Evolutionary conservation across 2,888 invertebrate species (phyloP).

Genomic region (Nezara viridula): DNA sequence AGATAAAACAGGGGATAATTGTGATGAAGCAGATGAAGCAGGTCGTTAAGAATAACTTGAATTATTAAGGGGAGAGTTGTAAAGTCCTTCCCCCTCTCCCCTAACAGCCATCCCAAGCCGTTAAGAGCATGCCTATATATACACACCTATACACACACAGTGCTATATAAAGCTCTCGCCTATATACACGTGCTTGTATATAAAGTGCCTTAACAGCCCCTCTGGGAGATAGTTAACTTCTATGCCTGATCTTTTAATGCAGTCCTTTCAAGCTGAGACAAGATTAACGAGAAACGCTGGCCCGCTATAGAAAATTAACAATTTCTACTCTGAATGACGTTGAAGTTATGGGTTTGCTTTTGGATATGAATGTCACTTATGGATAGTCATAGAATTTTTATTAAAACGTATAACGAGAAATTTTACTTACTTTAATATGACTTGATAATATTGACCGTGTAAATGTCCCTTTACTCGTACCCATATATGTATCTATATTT

Average conservation of each 20-base stretch:
- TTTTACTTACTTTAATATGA: no score
- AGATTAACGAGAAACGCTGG: background rate
- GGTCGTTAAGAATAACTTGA: background rate
- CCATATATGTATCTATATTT: no score
- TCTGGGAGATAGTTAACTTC: background rate
- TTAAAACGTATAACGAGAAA: no score
- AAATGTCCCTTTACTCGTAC: no score
- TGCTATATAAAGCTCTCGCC: background rate
- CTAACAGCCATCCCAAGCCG: background rate
- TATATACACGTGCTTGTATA: background rate
- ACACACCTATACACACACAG: background rate
- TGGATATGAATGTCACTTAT: no score
- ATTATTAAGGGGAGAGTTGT: background rate
- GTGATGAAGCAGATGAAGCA: slow-evolving; percentile 22
- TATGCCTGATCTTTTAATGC: background rate
- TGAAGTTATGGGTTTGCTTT: no score
- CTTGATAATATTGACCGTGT: no score
- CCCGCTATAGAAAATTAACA: no score
- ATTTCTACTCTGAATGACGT: no score
- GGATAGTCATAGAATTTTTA: no score
- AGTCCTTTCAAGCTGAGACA: background rate
- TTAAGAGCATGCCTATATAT: background rate
- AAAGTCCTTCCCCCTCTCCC: background rate
- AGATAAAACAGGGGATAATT: background rate
- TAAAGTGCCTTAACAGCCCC: background rate